These are phyloP conservation scores for Neodontobutis hainanensis DNA, from an alignment of 2,113 vertebrate genomes.

Conservation along the genomic window DNA sequence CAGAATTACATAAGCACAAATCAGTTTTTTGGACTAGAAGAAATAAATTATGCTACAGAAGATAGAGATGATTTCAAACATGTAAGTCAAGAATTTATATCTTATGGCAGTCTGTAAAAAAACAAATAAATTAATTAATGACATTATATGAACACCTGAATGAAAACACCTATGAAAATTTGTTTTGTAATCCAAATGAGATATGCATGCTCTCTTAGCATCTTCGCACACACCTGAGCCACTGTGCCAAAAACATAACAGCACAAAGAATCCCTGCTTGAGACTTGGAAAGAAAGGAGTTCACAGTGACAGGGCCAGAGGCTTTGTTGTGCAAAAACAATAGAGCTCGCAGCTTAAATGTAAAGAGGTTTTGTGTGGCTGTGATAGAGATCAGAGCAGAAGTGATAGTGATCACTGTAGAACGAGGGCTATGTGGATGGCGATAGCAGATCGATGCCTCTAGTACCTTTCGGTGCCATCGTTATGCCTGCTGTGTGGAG, in stretches of 20 bases:
- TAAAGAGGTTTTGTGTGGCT: conserved; percentile 38
- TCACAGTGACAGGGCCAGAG: conserved; percentile 36
- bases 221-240: conserved; percentile 23
- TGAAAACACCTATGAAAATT: conserved; percentile 1
- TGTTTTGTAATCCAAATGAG: conserved; percentile 23
- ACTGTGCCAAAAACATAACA: conserved; percentile 9
- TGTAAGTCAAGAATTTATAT: neutral
- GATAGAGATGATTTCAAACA: conserved; percentile 26
- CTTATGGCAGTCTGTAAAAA: neutral
- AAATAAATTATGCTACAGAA: conserved; percentile 21
- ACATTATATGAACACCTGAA: conserved; percentile 17
- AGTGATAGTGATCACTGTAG: conserved; percentile 59
- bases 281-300: conserved; percentile 13
- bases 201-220: conserved; percentile 16
- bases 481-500: conserved; percentile 75
- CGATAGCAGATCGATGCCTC: conserved; percentile 45
- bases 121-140: conserved; percentile 2
- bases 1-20: conserved; percentile 47
- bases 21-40: conserved; percentile 7
- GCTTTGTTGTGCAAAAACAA: conserved; percentile 70
- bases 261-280: conserved; percentile 46
- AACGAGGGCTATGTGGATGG: conserved; percentile 46
- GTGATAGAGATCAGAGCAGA: conserved; percentile 55
- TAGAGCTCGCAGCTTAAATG: conserved; percentile 41
- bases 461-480: conserved; percentile 73